These are phyloP conservation scores for Podarcis siculus DNA, from an alignment of 2,797 vertebrate genomes.

Conservation along the genomic window DNA sequence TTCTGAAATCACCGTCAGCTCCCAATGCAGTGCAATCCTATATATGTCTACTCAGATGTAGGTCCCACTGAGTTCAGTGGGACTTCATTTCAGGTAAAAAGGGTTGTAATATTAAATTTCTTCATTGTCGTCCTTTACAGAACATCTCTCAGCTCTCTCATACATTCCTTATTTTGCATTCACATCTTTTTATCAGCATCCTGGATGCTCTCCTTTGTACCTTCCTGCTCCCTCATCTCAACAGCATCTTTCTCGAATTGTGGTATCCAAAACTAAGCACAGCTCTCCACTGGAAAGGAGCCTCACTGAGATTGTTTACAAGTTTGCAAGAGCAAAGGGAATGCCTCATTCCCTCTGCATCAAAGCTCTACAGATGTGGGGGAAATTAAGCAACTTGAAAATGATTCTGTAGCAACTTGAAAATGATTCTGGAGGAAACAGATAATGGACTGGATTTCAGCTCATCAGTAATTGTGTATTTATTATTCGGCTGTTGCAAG, in stretches of 20 bases:
- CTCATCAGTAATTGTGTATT: conserved; percentile 68
- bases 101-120: too few relatives aligned
- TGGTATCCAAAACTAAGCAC: neutral
- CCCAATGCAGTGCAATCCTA: neutral
- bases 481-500: conserved; percentile 65
- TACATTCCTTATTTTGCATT: too few relatives aligned
- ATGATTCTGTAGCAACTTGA: conserved; percentile 33
- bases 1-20: neutral
- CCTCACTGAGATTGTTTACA: rapidly evolving
- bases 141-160: too few relatives aligned
- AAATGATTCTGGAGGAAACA: conserved; percentile 67
- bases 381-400: conserved; percentile 61
- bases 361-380: neutral
- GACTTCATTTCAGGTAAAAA: neutral
- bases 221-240: too few relatives aligned
- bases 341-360: neutral
- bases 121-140: too few relatives aligned
- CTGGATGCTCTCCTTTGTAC: neutral
- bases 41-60: neutral
- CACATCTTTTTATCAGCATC: too few relatives aligned
- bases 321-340: conserved; percentile 17
- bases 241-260: neutral
- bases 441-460: conserved; percentile 71
- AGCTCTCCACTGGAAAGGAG: neutral
- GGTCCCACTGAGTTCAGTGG: neutral